phyloP scores from a whole-genome alignment of 2,888 invertebrate species.

The Elysia crispata region DNA sequence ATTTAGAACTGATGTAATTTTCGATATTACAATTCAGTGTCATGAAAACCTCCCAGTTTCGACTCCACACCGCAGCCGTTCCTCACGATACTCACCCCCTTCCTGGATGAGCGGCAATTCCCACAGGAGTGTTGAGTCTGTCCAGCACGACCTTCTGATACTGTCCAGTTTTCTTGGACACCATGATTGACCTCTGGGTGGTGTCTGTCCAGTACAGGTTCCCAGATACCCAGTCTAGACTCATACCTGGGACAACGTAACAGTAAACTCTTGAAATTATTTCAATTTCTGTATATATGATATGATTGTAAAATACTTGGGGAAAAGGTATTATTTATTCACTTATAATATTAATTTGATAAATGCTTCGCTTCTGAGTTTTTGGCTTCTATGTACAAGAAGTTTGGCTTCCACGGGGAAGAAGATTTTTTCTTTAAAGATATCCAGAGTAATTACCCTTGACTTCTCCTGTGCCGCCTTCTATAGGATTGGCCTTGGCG shows the following conservation, averaged over 20 bases:
- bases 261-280: background rate
- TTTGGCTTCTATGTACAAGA: no score
- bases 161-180: constrained; percentile 76
- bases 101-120: constrained; percentile 89
- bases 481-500: constrained; percentile 62
- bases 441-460: constrained; percentile 59
- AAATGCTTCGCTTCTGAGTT: no score
- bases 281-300: no score
- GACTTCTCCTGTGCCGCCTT: constrained; percentile 69
- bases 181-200: constrained; percentile 76
- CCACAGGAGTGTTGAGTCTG: constrained; percentile 89
- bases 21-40: no score
- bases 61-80: no score
- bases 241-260: constrained; percentile 72
- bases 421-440: no score
- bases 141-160: constrained; percentile 88
- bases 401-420: no score
- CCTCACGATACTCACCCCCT: constrained; percentile 79
- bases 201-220: constrained; percentile 79
- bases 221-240: constrained; percentile 77
- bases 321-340: no score
- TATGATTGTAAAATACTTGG: no score
- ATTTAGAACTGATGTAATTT: no score
- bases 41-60: no score
- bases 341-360: no score